Conservation (phyloP, 2,888 invertebrate species). For the Netelia fuscicornis region DNA sequence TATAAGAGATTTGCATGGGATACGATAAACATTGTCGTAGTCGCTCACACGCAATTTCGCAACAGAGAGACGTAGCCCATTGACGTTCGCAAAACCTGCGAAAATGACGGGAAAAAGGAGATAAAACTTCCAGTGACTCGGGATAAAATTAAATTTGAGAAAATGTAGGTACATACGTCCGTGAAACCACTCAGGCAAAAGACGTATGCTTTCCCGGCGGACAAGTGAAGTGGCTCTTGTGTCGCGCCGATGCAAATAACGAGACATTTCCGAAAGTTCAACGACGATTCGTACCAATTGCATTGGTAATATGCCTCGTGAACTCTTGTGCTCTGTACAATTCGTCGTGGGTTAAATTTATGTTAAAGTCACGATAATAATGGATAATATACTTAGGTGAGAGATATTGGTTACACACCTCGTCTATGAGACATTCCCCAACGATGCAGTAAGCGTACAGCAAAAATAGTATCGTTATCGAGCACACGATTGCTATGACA, state of each 20-base stretch:
- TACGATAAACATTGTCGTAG: neutral
- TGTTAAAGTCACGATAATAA: neutral
- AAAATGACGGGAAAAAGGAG: conserved; percentile 1
- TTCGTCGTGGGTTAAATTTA: neutral
- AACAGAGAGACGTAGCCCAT: conserved; percentile 70
- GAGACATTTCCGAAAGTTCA: conserved; percentile 84
- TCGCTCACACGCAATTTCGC: conserved; percentile 59
- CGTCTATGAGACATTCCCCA: conserved; percentile 70
- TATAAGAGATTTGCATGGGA: neutral
- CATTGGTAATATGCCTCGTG: conserved; percentile 86
- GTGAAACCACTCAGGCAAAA: conserved; percentile 86
- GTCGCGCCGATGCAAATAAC: conserved; percentile 86
- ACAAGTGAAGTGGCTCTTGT: conserved; percentile 85
- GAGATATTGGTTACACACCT: conserved; percentile 47
- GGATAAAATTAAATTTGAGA: neutral
- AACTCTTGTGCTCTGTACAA: conserved; percentile 84
- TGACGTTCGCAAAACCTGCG: conserved; percentile 68
- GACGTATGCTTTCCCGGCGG: conserved; percentile 86
- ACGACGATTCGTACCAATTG: conserved; percentile 86
- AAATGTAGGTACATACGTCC: conserved; percentile 77
- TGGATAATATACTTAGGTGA: neutral
- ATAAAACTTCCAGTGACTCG: neutral
- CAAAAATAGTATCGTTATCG: conserved; percentile 60
- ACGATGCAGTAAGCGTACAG: conserved; percentile 70
- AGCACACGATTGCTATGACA: conserved; percentile 61